Base-by-base conservation (phyloP, 1,140 invertebrate species). In the Diachasmimorpha longicaudata region DNA sequence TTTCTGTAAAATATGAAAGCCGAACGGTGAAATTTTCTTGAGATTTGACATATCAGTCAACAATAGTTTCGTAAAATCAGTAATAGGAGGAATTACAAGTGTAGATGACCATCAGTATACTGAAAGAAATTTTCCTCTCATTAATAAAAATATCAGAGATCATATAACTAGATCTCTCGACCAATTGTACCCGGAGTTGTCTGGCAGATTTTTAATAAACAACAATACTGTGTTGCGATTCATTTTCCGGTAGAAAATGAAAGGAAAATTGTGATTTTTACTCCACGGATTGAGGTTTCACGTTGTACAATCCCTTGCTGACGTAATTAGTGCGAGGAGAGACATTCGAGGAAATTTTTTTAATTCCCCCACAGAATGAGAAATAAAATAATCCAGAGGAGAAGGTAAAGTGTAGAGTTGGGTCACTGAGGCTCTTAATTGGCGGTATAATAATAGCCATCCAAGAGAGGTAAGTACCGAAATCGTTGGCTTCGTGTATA, bases 391-490 rank as follows among this genome's bases (percentile, higher is more conserved):
- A 37, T 19, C 25, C 25, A 13, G 19, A 25, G 55, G 19, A 52
- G 31, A 52, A 23, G 69, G 70, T 58, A 58, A 58, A 21, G 52
- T 9, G 52, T 58, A 9, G 70, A 44, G 48, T 71, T 48, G 25
- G 44, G 23, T 46, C 23, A 70, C 21, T 46, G 42, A 21, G 48
- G 31, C 68, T 39, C 39, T 71, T 71, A 71, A 71, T 48, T 71
- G 42, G 69, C 69, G 42, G 42, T 19, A 37, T 44, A 71, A 71
- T 71, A 71, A 46, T 71, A 48, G 69, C 48, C 42, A 31, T 71
- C 25, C 48, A 11, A 52, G 44, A 14, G 39, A 46, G 44, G 44
- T 70, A 70, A 46, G 68, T 42, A 70, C 23, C 68, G 68, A 19
- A 70, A 46, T 58, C n/a, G 68, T 25, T 70, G 25, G 11, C 37